Evolutionary conservation across 2,113 vertebrate species (phyloP), one percentile per base, ranked within the genome.

Genomic region (Melanocharis versteri): DNA sequence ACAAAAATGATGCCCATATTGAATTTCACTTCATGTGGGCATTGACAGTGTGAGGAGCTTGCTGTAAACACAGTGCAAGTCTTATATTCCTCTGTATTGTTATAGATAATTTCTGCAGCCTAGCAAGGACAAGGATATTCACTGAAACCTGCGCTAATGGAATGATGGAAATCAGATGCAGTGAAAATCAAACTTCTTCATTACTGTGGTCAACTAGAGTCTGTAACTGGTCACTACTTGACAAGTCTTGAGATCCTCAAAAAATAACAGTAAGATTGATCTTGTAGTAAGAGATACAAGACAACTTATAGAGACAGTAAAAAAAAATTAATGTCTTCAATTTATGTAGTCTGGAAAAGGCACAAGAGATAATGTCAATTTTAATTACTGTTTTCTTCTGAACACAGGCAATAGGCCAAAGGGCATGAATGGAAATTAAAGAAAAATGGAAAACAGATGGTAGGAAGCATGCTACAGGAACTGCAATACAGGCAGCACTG

Each of bases 391-490:
- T 92, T 96, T 97, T 96, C 93, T 97, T 96, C 97, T 77, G 83
- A 97, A 95, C 92, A 85, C 78, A 93, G 88, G 84, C 96, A 97
- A 91, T 87, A 97, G 96, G 97, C 91, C 96, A 97, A 96, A 98
- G 97, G 97, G 95, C 96, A 93, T 58, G 93, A 96, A 94, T 98
- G 91, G 96, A 98, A 98, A 98, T 98, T 95, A 97, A 98, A 98
- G 96, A 96, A 97, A 97, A 98, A 98, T 98, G 93, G 91, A 97
- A 98, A 98, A 94, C 98, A 98, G 97, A 98, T 98, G 98, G 96
- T 81, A 82, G 94, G 94, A 97, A 97, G 84, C 80, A 94, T 92
- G 83, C 85, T 91, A 33, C 88, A 97, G 94, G 75, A 97, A 95
- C 89, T 94, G 66, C 75, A 83, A 95, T 94, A 97, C 84, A 96